These are phyloP conservation scores for Clarias gariepinus DNA, from an alignment of 2,113 vertebrate genomes.

Conservation along the genomic window DNA sequence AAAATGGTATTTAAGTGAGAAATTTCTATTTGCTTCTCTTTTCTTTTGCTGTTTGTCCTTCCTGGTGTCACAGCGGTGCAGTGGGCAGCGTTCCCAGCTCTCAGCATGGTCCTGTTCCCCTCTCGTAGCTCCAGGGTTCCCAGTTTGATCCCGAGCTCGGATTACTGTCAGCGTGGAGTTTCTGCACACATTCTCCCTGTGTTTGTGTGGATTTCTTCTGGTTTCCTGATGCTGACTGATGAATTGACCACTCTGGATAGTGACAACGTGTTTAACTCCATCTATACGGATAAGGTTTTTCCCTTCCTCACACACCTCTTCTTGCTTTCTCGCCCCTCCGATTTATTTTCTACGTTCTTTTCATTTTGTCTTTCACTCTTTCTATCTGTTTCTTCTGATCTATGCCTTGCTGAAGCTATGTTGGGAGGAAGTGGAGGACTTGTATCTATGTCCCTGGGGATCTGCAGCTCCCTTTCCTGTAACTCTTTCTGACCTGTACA, in stretches of 20 bases:
- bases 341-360: conserved; percentile 41
- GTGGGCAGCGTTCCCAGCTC: background rate
- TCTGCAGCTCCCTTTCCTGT: conserved; percentile 74
- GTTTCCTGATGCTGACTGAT: background rate
- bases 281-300: background rate
- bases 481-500: conserved; percentile 63
- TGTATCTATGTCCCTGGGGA: conserved; percentile 71
- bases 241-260: background rate
- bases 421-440: conserved; percentile 71
- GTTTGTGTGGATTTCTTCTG: background rate
- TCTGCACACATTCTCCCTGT: background rate
- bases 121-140: background rate
- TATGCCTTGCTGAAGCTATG: conserved; percentile 54
- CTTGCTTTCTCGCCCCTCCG: background rate
- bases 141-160: background rate
- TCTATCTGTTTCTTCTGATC: conserved; percentile 31
- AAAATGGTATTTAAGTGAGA: conserved; percentile 58
- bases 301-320: background rate
- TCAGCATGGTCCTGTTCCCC: no score
- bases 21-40: conserved; percentile 61
- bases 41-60: background rate
- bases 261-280: background rate
- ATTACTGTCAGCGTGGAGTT: background rate
- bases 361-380: conserved; percentile 1
- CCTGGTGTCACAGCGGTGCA: background rate